Evolutionary conservation across 1,140 invertebrate species (phyloP), one percentile per base, ranked within the genome.

Genomic region (Dreissena polymorpha): DNA sequence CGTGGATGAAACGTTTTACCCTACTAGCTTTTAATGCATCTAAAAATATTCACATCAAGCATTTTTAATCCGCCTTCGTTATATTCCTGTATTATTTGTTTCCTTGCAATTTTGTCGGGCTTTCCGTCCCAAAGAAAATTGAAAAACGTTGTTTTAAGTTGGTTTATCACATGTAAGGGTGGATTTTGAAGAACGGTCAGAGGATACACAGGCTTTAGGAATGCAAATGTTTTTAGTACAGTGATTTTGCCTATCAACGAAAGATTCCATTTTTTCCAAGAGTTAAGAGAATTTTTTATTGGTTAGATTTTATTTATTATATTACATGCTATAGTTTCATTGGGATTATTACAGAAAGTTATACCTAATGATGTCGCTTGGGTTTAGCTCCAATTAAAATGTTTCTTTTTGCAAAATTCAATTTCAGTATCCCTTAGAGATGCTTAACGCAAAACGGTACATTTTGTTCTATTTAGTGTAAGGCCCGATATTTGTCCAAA

Each of bases 211-310:
- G 29, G 27, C 50, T 69, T 69, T 69, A 25, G 67, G 10, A 69
- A 29, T 69, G 67, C 67, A 29, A 69, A 69, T 13, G 23, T 16
- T 29, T 71, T 71, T 10, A 71, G 12, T 0, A 71, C 49, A 0
- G 69, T 53, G 25, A 71, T 18, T 71, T 71, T 51, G 23, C 69
- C 69, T 16, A 71, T 71, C n/a, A 71, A 23, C 25, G 69, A 51
- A 10, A 71, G 49, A 53, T 71, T 71, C 69, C 69, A 51, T 71
- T 23, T 27, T n/a, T 23, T 51, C 69, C 39, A 71, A 53, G 50
- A 21, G 14, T 51, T 21, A 2, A 12, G 25, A 21, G 39, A 21
- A 53, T 71, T 18, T 13, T 71, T 10, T 25, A 71, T 53, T 71
- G 39, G 23, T 16, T 71, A 6, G 10, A 71, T 51, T 71, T 71